These are phyloP conservation scores for Synanthedon tipuliformis DNA, from an alignment of 2,888 invertebrate genomes.

Conservation along the genomic window DNA sequence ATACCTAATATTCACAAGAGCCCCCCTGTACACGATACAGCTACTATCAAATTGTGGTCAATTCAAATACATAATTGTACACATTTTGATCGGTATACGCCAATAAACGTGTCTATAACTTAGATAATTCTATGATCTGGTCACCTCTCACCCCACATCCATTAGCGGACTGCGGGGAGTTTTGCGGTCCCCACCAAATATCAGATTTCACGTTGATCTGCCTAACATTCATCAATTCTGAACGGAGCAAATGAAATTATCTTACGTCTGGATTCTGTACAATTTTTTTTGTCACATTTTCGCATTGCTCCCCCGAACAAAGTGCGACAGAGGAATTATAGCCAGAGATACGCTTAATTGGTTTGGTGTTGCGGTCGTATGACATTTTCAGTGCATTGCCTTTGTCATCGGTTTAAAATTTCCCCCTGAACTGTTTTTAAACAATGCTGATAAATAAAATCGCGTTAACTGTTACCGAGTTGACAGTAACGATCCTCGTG, in stretches of 20 bases:
- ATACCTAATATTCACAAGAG: no score
- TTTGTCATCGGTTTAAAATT: constrained; percentile 63
- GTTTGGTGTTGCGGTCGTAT: constrained; percentile 61
- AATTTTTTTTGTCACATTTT: constrained; percentile 57
- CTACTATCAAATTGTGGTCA: background rate
- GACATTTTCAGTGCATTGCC: constrained; percentile 63
- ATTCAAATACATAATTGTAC: background rate
- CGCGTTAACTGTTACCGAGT: background rate
- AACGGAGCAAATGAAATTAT: constrained; percentile 63
- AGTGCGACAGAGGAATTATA: constrained; percentile 39
- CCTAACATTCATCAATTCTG: constrained; percentile 59
- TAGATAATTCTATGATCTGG: constrained; percentile 11
- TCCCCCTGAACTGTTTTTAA: constrained; percentile 24
- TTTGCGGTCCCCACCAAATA: constrained; percentile 60
- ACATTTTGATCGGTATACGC: background rate
- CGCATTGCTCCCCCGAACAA: constrained; percentile 22
- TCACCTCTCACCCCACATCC: constrained; percentile 51
- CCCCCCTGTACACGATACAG: background rate
- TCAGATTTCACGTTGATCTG: constrained; percentile 66
- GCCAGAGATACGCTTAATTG: constrained; percentile 63
- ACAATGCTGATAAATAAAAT: constrained; percentile 19
- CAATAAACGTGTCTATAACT: background rate
- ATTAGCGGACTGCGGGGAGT: constrained; percentile 50
- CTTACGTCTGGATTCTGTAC: constrained; percentile 50
- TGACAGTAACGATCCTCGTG: background rate